These are phyloP conservation scores for Porites cylindrica DNA, from an alignment of 92 coral and sea anemone genomes.

Conservation along the genomic window DNA sequence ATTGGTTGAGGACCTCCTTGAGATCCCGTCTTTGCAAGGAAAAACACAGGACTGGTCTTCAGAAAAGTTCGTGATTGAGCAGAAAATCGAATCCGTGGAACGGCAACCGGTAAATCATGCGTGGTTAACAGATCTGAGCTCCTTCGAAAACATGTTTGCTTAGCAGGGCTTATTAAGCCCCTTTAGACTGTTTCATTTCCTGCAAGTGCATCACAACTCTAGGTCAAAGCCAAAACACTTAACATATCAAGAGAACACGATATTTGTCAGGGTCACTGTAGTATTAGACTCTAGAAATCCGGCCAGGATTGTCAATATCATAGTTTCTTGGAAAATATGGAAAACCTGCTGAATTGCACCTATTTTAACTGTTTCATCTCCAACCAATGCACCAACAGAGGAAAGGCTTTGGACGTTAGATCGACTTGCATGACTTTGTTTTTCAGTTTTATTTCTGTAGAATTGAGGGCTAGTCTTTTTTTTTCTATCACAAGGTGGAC, in stretches of 20 bases:
- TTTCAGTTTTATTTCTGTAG: too few relatives aligned
- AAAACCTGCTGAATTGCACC: not conserved
- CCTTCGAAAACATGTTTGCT: not conserved
- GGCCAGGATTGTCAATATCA: too few relatives aligned
- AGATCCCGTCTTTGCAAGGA: not conserved
- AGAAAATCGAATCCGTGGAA: constrained; percentile 33
- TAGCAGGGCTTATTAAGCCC: not conserved
- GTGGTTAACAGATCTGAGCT: not conserved
- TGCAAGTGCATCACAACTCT: too few relatives aligned
- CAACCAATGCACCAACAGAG: not conserved
- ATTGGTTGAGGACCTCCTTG: constrained; percentile 24
- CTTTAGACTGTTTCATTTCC: not conserved
- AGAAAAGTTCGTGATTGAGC: not conserved
- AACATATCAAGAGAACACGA: not conserved
- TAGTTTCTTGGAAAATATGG: too few relatives aligned
- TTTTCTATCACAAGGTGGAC: too few relatives aligned
- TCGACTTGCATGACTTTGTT: too few relatives aligned
- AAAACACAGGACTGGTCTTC: not conserved
- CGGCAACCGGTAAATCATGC: constrained; percentile 1
- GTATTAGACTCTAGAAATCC: too few relatives aligned
- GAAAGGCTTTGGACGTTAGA: not conserved
- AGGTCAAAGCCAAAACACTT: not conserved
- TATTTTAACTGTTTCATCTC: not conserved
- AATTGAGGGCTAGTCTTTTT: too few relatives aligned
- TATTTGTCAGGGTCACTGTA: too few relatives aligned